Evolutionary conservation across 2,113 vertebrate genomes (phyloP), one percentile per base, ranked within the genome.

Genomic region (Triplophysa rosa): DNA sequence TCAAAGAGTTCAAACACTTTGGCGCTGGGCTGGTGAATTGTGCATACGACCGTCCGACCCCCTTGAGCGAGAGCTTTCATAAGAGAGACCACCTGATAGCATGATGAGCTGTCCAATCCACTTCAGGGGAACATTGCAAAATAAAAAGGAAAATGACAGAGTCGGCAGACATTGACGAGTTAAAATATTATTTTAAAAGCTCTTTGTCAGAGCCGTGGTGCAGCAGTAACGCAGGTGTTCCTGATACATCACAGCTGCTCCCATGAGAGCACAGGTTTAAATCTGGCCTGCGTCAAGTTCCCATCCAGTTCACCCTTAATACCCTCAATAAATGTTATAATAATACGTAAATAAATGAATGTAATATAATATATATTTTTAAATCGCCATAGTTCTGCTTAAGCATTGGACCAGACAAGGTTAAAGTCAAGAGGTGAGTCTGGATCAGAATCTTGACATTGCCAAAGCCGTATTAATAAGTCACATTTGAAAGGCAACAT

Each of bases 1-100:
- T 95, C 93, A 3, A 96, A 96, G 42, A 95, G 89, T 83, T 96
- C 95, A 0, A 96, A 96, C 16, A 96, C 93, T 67, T 95, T 96
- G 88, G 95, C 95, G 29, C 95, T 96, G 84, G 95, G 95, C 87
- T 96, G 95, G 81, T 96, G 95, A 83, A 96, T 95, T 0, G 95
- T 96, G 84, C 95, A 96, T 86, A 96, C 95, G 85, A 96, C 92
- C 69, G 94, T 95, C 1, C 95, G 84, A 8, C 95, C 95, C 0
- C 95, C 95, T 40, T 94, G 94, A 2, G 94, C 95, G 86, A 96
- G 90, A 24, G 94, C 93, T 72, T 95, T 96, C 94, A 96, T 92
- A 84, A 95, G 84, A 1, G 94, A 95, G 1, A 95, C 92, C 66
- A 96, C 95, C 68, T 96, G 95, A 84, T 94, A 95, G 87, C 94